phyloP scores from a whole-genome alignment of 2,113 vertebrate genomes.

The Ondatra zibethicus region DNA sequence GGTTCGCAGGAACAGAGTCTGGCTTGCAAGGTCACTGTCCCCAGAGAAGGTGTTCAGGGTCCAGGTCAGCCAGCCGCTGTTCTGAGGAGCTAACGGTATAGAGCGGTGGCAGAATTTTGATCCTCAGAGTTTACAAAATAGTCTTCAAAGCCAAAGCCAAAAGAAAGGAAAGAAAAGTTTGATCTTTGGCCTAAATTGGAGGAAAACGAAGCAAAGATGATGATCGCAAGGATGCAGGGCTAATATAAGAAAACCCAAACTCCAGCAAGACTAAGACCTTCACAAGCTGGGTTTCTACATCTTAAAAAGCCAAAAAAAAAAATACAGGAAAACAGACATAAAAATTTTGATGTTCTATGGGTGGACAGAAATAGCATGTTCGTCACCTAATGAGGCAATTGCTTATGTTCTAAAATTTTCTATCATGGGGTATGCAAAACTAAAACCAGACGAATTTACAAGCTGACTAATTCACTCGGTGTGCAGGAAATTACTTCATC shows the following conservation, averaged over 20 bases:
- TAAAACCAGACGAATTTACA: not conserved
- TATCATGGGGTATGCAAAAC: not conserved
- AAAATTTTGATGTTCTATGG: not conserved
- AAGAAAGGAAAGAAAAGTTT: not conserved
- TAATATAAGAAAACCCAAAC: not conserved
- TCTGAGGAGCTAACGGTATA: not conserved
- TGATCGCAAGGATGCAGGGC: not conserved
- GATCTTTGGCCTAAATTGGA: not conserved
- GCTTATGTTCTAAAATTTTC: not conserved
- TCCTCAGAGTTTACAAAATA: not conserved
- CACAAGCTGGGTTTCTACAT: not conserved
- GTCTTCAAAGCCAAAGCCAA: constrained; percentile 10
- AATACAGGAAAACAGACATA: not conserved
- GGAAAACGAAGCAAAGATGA: not conserved
- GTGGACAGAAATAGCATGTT: not conserved
- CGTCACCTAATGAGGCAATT: not conserved
- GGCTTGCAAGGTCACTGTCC: not conserved
- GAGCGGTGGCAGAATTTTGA: not conserved
- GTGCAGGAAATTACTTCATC: constrained; percentile 19
- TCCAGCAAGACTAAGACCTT: not conserved
- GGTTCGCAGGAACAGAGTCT: not conserved
- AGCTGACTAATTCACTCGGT: not conserved
- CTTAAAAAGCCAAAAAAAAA: not conserved
- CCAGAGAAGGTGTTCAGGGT: not conserved
- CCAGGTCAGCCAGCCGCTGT: not conserved